Conservation (phyloP, 2,113 vertebrate species). For the Erpornis zantholeuca region DNA sequence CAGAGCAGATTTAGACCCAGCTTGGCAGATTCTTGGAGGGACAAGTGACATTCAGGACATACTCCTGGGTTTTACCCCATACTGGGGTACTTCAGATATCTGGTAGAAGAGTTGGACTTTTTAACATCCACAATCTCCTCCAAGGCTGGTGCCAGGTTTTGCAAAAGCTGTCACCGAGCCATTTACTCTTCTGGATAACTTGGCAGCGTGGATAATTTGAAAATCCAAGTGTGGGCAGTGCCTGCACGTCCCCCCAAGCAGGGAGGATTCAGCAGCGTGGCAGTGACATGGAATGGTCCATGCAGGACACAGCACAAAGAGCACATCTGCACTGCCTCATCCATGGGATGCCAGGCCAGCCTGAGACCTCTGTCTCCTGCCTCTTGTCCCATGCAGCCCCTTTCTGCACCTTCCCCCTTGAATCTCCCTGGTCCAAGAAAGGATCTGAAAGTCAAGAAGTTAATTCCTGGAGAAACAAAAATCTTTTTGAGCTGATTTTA, state of each 20-base stretch:
- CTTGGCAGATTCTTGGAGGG: neutral
- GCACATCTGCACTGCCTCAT: neutral
- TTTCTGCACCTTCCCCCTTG: neutral
- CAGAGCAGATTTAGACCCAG: neutral
- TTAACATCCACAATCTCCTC: neutral
- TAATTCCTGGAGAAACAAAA: neutral
- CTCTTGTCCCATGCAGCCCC: neutral
- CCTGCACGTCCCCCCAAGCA: neutral
- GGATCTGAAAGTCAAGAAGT: neutral
- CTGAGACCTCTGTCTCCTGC: neutral
- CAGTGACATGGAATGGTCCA: fast-evolving
- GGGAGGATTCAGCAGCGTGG: fast-evolving
- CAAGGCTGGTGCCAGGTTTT: neutral
- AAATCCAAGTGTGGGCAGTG: neutral
- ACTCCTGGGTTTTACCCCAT: neutral
- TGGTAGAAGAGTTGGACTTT: neutral
- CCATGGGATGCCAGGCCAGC: neutral
- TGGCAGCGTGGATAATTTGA: neutral
- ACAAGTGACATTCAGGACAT: neutral
- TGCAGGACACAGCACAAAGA: neutral
- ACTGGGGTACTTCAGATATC: neutral
- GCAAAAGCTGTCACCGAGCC: neutral
- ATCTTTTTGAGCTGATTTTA: neutral
- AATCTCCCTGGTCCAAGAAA: neutral
- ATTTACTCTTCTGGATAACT: neutral